Conservation (phyloP, 2,113 vertebrate species). For the Formicarius rufipectus region DNA sequence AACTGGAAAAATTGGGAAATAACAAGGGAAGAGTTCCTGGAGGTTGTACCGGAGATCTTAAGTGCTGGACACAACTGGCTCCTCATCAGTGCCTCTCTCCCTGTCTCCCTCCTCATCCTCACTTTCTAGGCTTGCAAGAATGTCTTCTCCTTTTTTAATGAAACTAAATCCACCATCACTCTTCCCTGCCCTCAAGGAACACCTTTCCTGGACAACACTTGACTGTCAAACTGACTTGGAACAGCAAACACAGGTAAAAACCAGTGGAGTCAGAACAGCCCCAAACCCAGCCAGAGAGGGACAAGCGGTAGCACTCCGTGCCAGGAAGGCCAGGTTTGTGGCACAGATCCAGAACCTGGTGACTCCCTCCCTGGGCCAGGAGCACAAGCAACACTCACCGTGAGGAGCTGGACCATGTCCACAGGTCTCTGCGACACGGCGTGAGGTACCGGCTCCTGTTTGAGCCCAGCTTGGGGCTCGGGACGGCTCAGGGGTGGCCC, state of each 20-base stretch:
- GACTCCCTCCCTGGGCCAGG: accelerated
- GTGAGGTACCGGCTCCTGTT: conserved; percentile 78
- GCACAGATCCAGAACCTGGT: accelerated
- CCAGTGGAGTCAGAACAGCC: neutral
- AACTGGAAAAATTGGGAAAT: neutral
- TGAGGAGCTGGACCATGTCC: conserved; percentile 95
- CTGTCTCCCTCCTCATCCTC: neutral
- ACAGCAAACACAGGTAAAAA: neutral
- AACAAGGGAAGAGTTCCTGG: accelerated
- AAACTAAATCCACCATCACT: neutral
- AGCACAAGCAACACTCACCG: conserved; percentile 68
- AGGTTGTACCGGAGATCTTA: accelerated
- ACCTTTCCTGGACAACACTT: neutral
- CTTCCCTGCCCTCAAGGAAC: neutral
- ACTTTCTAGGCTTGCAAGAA: neutral
- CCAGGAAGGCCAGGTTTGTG: neutral
- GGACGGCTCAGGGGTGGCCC: conserved; percentile 72
- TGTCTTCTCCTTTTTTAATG: neutral
- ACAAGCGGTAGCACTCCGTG: no score
- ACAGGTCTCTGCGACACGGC: conserved; percentile 81
- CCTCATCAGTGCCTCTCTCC: neutral
- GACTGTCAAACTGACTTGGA: neutral
- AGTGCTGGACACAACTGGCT: neutral
- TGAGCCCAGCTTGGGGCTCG: conserved; percentile 74
- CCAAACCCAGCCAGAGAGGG: neutral